These are phyloP conservation scores for Meiosimyza decipiens DNA, from an alignment of 2,888 invertebrate genomes.

Conservation along the genomic window DNA sequence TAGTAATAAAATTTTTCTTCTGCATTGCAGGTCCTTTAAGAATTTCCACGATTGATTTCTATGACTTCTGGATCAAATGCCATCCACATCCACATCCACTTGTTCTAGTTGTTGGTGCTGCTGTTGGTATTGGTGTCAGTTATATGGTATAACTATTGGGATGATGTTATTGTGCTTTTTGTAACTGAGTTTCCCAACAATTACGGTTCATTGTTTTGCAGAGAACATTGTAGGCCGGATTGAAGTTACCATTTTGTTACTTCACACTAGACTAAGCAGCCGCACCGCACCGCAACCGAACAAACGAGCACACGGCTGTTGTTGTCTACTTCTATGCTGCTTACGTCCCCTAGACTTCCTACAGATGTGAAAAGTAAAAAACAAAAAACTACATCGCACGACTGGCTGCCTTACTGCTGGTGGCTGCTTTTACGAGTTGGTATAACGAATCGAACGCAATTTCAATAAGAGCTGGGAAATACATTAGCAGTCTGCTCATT, in stretches of 20 bases:
- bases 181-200: constrained; percentile 33
- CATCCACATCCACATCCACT: no score
- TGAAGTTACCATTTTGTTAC: constrained; percentile 26
- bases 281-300: constrained; percentile 5
- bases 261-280: constrained; percentile 26
- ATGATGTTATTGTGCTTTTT: constrained; percentile 13
- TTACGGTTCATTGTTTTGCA: constrained; percentile 31
- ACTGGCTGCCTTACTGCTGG: no score
- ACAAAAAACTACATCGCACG: no score
- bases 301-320: background rate
- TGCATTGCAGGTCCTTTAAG: no score
- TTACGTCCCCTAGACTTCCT: constrained; percentile 26
- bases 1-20: no score
- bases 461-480: constrained; percentile 22
- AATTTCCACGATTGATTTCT: no score
- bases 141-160: background rate
- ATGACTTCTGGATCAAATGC: no score
- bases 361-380: background rate
- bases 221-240: no score
- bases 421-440: no score
- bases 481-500: constrained; percentile 2
- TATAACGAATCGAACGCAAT: no score
- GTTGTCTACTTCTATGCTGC: constrained; percentile 15
- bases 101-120: no score
- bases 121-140: no score